Conservation (phyloP, 92 coral and sea anemone genomes). For the Paramuricea clavata region DNA sequence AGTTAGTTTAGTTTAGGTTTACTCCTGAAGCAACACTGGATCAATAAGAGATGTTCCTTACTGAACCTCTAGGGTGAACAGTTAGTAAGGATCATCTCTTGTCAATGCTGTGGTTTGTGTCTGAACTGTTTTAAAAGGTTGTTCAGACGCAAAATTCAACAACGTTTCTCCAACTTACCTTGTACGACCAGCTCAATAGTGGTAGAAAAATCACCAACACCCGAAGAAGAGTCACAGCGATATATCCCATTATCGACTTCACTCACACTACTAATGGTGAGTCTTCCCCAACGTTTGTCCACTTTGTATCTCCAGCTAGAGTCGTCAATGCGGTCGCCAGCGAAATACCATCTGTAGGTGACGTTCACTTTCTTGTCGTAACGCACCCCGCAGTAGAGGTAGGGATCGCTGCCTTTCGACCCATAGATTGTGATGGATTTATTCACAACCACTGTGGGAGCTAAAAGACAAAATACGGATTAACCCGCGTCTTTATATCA, state of each 20-base stretch:
- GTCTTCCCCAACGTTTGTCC: slow-evolving; percentile 76
- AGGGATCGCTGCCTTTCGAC: slow-evolving; percentile 74
- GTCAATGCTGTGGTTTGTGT: too few species aligned
- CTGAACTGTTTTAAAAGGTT: too few species aligned
- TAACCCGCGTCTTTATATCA: too few species aligned
- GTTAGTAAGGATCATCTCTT: too few species aligned
- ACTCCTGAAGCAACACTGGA: too few species aligned
- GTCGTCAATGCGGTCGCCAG: slow-evolving; percentile 44
- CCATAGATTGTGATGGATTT: slow-evolving; percentile 70
- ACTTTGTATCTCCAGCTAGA: slow-evolving; percentile 59
- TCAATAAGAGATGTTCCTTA: too few species aligned
- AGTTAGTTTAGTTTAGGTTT: too few species aligned
- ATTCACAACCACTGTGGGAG: slow-evolving; percentile 29
- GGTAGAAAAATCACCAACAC: slow-evolving; percentile 89
- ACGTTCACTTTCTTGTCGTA: slow-evolving; percentile 75
- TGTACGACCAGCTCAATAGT: slow-evolving; percentile 82
- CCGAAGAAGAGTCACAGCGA: slow-evolving; percentile 80
- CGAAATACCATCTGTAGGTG: slow-evolving; percentile 84
- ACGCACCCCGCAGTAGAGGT: slow-evolving; percentile 76
- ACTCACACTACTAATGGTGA: slow-evolving; percentile 73
- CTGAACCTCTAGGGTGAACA: background rate
- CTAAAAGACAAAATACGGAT: background rate
- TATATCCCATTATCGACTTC: slow-evolving; percentile 88
- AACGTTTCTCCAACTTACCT: slow-evolving; percentile 58
- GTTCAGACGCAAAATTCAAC: background rate